phyloP scores from a whole-genome alignment of 2,797 vertebrate genomes.

The Erethizon dorsatum region DNA sequence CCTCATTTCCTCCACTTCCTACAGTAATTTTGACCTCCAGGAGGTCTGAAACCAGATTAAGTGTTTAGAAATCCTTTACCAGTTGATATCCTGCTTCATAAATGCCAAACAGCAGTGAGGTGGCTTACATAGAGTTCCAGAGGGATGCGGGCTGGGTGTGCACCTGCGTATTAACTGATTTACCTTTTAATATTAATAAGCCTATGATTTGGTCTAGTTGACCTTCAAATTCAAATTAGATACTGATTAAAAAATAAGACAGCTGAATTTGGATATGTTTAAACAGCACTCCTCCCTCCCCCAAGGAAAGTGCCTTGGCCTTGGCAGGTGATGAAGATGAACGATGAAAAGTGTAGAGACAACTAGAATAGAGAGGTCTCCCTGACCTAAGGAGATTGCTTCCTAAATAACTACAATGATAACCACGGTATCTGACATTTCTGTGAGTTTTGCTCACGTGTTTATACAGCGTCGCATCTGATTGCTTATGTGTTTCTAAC shows the following conservation, averaged over 20 bases:
- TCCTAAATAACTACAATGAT: background rate
- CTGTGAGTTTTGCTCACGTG: background rate
- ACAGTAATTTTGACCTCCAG: slow-evolving; percentile 3
- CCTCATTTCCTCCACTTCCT: background rate
- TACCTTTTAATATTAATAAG: slow-evolving; percentile 88
- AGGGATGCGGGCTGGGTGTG: slow-evolving; percentile 64
- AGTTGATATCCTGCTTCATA: background rate
- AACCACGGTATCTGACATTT: background rate
- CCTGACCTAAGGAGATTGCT: background rate
- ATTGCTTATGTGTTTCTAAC: slow-evolving; percentile 9
- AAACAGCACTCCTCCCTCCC: background rate
- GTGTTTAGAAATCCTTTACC: slow-evolving; percentile 13
- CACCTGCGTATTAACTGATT: slow-evolving; percentile 84
- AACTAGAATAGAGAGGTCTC: background rate
- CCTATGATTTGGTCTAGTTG: slow-evolving; percentile 85
- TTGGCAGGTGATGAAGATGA: slow-evolving; percentile 20
- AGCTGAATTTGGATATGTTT: slow-evolving; percentile 73
- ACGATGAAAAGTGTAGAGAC: background rate
- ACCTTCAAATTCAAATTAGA: slow-evolving; percentile 86
- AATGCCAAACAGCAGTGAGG: slow-evolving; percentile 52
- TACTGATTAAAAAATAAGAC: slow-evolving; percentile 86
- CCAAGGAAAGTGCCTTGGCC: background rate
- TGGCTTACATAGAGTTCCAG: slow-evolving; percentile 29
- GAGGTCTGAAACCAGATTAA: background rate
- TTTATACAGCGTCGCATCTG: background rate